A percentile compares a stretch with the other conserved stretches of the same genome.
Evolutionary conservation across 2,888 invertebrate species (phyloP).

Genomic region (Drosophila sordidapex): DNA sequence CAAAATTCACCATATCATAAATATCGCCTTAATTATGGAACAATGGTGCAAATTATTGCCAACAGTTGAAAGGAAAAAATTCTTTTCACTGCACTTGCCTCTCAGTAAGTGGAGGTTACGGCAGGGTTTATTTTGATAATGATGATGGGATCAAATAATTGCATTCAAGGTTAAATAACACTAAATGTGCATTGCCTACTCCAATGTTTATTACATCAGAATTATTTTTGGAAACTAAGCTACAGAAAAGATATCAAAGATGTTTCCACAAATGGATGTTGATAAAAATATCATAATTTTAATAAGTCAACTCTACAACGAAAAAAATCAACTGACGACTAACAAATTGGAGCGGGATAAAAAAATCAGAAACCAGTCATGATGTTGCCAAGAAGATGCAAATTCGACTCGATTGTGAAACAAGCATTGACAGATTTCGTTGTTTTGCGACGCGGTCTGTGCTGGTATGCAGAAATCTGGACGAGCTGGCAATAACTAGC

Average conservation of each 20-base stretch:
- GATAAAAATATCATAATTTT: background rate
- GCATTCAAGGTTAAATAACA: constrained; percentile 22
- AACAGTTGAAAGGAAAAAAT: constrained; percentile 45
- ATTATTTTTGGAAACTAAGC: background rate
- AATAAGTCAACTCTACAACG: background rate
- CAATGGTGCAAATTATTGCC: constrained; percentile 44
- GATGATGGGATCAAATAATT: constrained; percentile 27
- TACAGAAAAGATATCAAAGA: background rate
- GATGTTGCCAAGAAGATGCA: constrained; percentile 9
- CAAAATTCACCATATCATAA: constrained; percentile 48
- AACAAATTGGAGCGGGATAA: constrained; percentile 59
- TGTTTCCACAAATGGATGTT: background rate
- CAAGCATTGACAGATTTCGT: constrained; percentile 74
- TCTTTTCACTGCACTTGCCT: constrained; percentile 11
- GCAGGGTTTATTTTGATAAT: constrained; percentile 34
- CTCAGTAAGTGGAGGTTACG: constrained; percentile 36
- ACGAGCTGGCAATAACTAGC: constrained; percentile 75
- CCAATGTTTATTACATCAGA: background rate
- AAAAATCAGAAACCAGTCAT: constrained; percentile 26
- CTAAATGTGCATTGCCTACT: background rate
- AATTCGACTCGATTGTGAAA: constrained; percentile 42
- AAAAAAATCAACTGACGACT: constrained; percentile 56
- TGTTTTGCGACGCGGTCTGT: constrained; percentile 42
- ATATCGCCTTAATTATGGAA: constrained; percentile 48
- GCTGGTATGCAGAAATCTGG: constrained; percentile 75